Conservation (phyloP, 2,888 invertebrate species). For the Marronus borbonicus region DNA sequence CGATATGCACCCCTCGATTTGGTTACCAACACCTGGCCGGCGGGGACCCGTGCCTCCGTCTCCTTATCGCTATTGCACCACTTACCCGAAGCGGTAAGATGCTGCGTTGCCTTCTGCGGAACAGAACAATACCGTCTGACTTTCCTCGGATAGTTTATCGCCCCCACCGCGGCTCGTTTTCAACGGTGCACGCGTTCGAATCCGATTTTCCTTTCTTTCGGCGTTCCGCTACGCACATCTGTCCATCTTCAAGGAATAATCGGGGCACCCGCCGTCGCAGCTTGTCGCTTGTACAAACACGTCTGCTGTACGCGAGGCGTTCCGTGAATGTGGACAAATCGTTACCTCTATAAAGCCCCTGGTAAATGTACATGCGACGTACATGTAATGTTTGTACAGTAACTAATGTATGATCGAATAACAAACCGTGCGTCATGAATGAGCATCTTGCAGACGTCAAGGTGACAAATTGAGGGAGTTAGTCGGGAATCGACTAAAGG, state of each 20-base stretch:
- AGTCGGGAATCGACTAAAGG: conserved; percentile 14
- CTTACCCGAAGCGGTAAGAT: conserved; percentile 52
- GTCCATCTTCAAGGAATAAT: conserved; percentile 39
- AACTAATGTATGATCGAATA: neutral
- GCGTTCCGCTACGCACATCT: conserved; percentile 32
- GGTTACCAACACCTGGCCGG: conserved; percentile 56
- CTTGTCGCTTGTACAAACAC: conserved; percentile 43
- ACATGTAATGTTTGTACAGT: conserved; percentile 24
- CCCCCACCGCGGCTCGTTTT: conserved; percentile 26
- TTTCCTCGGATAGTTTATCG: conserved; percentile 46
- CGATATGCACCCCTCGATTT: conserved; percentile 54
- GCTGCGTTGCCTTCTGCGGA: conserved; percentile 43
- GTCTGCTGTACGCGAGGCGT: neutral
- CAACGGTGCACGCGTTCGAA: conserved; percentile 40
- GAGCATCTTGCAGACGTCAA: conserved; percentile 8
- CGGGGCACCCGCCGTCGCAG: conserved; percentile 29
- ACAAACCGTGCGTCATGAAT: neutral
- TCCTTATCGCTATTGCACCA: conserved; percentile 29
- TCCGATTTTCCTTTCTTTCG: conserved; percentile 37
- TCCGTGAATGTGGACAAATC: neutral
- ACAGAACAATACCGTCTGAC: conserved; percentile 56
- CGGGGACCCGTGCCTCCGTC: conserved; percentile 54
- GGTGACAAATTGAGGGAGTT: conserved; percentile 1
- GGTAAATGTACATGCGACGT: too few species aligned
- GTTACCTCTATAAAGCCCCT: neutral